Evolutionary conservation across 2,888 invertebrate species (phyloP).

Genomic region (Amorpha juglandis): DNA sequence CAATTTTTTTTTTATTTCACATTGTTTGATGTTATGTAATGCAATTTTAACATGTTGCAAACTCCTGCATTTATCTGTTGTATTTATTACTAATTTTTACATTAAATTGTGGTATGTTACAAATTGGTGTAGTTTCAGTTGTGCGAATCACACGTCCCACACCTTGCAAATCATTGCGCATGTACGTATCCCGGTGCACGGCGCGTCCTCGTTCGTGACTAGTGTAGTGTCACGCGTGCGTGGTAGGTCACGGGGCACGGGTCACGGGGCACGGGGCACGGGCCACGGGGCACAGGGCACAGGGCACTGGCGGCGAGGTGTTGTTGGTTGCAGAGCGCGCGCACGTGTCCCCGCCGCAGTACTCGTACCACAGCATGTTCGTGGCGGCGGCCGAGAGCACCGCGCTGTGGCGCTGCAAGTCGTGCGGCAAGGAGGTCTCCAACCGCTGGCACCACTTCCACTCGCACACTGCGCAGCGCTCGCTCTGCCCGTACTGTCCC

Average conservation of each 20-base stretch:
- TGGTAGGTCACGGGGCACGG: neutral
- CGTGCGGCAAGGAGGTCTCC: conserved; percentile 93
- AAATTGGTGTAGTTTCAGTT: conserved; percentile 83
- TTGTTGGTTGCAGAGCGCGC: conserved; percentile 66
- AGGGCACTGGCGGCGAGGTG: conserved; percentile 33
- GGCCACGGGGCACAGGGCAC: neutral
- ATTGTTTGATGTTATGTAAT: conserved; percentile 85
- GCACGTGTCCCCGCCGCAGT: conserved; percentile 65
- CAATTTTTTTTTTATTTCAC: conserved; percentile 80
- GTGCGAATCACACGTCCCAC: conserved; percentile 69
- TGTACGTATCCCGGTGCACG: conserved; percentile 41
- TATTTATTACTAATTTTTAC: conserved; percentile 89
- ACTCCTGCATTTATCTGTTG: conserved; percentile 87
- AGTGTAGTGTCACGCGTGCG: neutral
- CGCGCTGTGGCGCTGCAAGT: conserved; percentile 91
- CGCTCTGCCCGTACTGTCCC: conserved; percentile 92
- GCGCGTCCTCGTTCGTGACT: neutral
- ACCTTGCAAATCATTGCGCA: conserved; percentile 52
- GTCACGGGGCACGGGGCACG: conserved; percentile 29
- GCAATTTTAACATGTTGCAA: conserved; percentile 85
- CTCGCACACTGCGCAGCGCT: conserved; percentile 91
- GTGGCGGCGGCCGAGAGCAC: conserved; percentile 88
- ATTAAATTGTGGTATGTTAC: conserved; percentile 90
- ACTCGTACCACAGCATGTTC: conserved; percentile 94
- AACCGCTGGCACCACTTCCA: conserved; percentile 95